Evolutionary conservation across 2,888 invertebrate species (phyloP), one percentile per base, ranked within the genome.

Genomic region (Pseudococcus longispinus): DNA sequence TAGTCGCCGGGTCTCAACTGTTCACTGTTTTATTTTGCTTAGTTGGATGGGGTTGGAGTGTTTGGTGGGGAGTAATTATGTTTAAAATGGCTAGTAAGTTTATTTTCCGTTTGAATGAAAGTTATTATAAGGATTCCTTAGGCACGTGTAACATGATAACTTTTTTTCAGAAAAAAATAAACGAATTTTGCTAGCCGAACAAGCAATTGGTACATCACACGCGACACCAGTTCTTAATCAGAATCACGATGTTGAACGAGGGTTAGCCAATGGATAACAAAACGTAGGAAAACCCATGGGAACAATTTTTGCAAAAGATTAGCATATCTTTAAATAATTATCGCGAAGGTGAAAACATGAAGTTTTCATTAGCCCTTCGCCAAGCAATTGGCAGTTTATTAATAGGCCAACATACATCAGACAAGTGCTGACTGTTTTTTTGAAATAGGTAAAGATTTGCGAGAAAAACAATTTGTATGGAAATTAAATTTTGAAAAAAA

Each of bases 21-120:
- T 97, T 98, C 92, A 98, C 98, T 32, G 96, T 98, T 85, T 93
- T 98, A 86, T 98, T 98, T 92, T 95, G 98, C 90, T 93, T 97
- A 85, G 97, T 97, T 65, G 96, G 98, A 23, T 98, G 98, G 98
- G 98, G 98, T 89, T 98, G 98, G 98, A 97, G 97, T 88, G 95
- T 98, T 88, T 97, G 97, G 94, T 98, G 98, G 98, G 98, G 98
- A 2, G 94, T 97, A 89, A 96, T 97, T 90, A 96, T 98, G 95
- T 91, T 98, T 88, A 95, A 94, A 90, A 93, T 96, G 89, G 95
- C 98, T 88, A 94, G 98, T 98, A 32, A 86, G 86, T 86, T 70
- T 0, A 9, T 0, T 37, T 37, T 37, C 1, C 9, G 37, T 37
- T 37, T 5, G 4, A 37, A 4, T 37, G 9, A 29, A 82, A 20